Percentiles rank a stretch among this genome's conserved stretches.
Conservation (phyloP, 53 echinoderm and acorn worm genomes). For the Actinopyga echinites region DNA sequence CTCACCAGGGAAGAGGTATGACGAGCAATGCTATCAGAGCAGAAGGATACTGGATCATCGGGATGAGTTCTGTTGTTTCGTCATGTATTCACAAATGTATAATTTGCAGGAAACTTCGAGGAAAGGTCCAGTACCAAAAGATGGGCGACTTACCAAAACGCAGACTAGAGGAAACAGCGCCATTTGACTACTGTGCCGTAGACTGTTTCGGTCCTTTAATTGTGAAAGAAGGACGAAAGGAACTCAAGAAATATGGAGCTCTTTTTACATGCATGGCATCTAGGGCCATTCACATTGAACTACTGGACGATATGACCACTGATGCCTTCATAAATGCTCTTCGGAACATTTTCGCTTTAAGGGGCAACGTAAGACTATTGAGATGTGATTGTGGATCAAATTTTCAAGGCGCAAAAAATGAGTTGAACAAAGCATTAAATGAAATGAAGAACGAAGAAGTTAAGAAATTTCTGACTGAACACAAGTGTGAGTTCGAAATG, state of each 20-base stretch:
- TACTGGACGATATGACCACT: constrained; percentile 36
- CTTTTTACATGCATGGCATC: constrained; percentile 69
- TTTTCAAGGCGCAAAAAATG: constrained; percentile 48
- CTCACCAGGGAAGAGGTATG: constrained; percentile 48
- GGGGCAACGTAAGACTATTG: constrained; percentile 1
- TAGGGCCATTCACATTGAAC: constrained; percentile 61
- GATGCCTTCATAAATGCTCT: constrained; percentile 38
- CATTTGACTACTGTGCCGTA: constrained; percentile 61
- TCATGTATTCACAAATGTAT: constrained; percentile 50
- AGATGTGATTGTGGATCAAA: constrained; percentile 57
- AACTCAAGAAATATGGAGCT: constrained; percentile 60
- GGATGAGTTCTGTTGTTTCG: constrained; percentile 48
- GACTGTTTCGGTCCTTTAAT: constrained; percentile 74
- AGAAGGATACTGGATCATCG: constrained; percentile 59
- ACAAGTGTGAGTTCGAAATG: not conserved
- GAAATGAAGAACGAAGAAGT: not conserved
- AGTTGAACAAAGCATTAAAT: constrained; percentile 12
- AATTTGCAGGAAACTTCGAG: constrained; percentile 36
- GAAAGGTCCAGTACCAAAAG: constrained; percentile 52
- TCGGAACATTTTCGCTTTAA: constrained; percentile 21
- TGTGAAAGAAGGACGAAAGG: constrained; percentile 56
- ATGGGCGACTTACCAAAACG: constrained; percentile 58
- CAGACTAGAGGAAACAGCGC: constrained; percentile 53
- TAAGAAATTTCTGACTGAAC: not conserved
- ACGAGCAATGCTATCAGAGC: constrained; percentile 53